Conservation (phyloP, 2,797 vertebrate genomes). For the Syngnathus rostellatus region DNA sequence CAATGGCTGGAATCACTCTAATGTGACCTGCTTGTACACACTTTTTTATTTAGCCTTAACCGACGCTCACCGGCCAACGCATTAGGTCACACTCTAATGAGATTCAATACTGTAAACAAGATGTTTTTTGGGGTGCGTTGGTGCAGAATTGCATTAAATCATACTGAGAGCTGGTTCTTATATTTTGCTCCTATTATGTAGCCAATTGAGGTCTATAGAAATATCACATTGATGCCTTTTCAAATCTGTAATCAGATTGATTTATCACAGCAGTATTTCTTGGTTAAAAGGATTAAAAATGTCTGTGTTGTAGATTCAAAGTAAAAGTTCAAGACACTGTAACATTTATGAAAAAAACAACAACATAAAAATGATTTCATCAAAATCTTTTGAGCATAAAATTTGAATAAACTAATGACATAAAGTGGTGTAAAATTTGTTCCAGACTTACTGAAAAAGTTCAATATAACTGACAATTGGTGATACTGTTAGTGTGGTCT, state of each 20-base stretch:
- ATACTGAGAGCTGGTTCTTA: not conserved
- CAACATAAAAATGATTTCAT: not conserved
- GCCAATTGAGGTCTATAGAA: not conserved
- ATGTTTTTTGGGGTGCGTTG: not conserved
- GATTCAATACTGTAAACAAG: not conserved
- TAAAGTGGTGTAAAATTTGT: too few species aligned
- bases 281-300: too few species aligned
- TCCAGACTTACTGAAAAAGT: not conserved
- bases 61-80: not conserved
- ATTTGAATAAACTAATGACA: not conserved
- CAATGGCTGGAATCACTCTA: conserved; percentile 74
- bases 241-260: too few species aligned
- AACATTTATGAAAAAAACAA: not conserved
- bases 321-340: too few species aligned
- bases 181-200: too few species aligned
- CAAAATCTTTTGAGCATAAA: not conserved
- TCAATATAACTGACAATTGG: not conserved
- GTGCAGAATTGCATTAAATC: not conserved
- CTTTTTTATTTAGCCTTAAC: conserved; percentile 42
- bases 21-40: conserved; percentile 37
- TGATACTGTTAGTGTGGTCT: not conserved
- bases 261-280: too few species aligned
- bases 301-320: too few species aligned
- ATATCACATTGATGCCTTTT: too few species aligned
- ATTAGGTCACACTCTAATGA: not conserved